Evolutionary conservation across 2,113 vertebrate genomes (phyloP).

Genomic region (Pandion haliaetus): DNA sequence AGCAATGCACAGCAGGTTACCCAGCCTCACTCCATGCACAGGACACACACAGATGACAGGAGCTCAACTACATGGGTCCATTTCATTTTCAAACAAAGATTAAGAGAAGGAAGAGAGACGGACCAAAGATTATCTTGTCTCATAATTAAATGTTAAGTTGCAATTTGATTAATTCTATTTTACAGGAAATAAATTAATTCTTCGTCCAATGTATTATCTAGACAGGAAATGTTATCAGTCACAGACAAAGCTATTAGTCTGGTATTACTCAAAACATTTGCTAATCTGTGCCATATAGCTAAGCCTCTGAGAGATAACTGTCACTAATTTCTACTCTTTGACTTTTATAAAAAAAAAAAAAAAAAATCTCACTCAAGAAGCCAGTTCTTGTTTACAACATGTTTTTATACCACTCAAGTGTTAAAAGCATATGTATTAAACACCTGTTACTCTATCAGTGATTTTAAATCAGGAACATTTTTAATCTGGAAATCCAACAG

Average conservation of each 20-base stretch:
- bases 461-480: constrained; percentile 85
- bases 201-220: constrained; percentile 5
- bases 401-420: constrained; percentile 1
- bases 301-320: constrained; percentile 2
- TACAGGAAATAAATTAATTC: constrained; percentile 55
- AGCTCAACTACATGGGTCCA: neutral
- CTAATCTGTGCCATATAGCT: constrained; percentile 1
- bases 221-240: neutral
- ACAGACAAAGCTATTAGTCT: constrained; percentile 23
- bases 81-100: neutral
- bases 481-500: constrained; percentile 83
- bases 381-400: constrained; percentile 10
- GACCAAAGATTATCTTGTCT: neutral
- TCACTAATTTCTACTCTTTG: neutral
- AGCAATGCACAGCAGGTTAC: neutral
- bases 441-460: constrained; percentile 76
- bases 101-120: neutral
- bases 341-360: neutral
- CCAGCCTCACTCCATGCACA: neutral
- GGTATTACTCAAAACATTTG: constrained; percentile 15
- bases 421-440: neutral
- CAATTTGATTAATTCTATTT: constrained; percentile 25
- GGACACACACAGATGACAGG: neutral
- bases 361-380: neutral
- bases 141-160: neutral